Conservation (phyloP, 2,797 vertebrate genomes). For the Holocentrus rufus region DNA sequence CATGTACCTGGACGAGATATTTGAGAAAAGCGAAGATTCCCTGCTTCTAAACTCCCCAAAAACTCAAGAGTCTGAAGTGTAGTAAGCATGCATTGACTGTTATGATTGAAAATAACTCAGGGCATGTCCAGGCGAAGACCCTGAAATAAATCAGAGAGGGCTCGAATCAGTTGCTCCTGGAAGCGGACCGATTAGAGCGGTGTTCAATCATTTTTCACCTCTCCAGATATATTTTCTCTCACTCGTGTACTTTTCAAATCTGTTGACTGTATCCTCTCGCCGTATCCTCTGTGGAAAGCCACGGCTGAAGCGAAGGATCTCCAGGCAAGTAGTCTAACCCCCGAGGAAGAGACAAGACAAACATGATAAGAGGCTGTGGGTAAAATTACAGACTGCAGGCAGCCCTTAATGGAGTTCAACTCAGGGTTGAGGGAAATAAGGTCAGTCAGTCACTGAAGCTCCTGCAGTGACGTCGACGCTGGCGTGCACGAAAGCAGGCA, state of each 20-base stretch:
- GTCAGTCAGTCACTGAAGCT: conserved; percentile 71
- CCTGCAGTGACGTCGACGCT: conserved; percentile 44
- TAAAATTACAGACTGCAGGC: conserved; percentile 82
- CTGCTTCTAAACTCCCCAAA: conserved; percentile 1
- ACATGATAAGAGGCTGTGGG: conserved; percentile 79
- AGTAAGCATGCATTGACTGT: conserved; percentile 11
- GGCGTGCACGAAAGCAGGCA: no score
- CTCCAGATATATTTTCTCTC: conserved; percentile 29
- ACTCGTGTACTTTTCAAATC: conserved; percentile 33
- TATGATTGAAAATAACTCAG: conserved; percentile 28
- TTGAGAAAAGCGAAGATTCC: conserved; percentile 5
- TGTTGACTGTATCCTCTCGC: conserved; percentile 18
- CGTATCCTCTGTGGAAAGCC: conserved; percentile 22
- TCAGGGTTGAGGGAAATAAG: conserved; percentile 78
- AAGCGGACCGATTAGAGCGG: neutral
- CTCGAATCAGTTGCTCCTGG: neutral
- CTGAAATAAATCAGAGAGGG: neutral
- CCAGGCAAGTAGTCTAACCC: conserved; percentile 60
- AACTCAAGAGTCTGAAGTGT: conserved; percentile 13
- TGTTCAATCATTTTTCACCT: conserved; percentile 14
- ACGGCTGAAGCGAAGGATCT: conserved; percentile 58
- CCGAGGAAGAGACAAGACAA: conserved; percentile 75
- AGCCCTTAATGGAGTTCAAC: conserved; percentile 80
- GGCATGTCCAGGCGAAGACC: neutral
- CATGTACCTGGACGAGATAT: conserved; percentile 19